Evolutionary conservation across 92 coral and sea anemone genomes (phyloP), one percentile per base, ranked within the genome.

Genomic region (Parazoanthus swiftii): DNA sequence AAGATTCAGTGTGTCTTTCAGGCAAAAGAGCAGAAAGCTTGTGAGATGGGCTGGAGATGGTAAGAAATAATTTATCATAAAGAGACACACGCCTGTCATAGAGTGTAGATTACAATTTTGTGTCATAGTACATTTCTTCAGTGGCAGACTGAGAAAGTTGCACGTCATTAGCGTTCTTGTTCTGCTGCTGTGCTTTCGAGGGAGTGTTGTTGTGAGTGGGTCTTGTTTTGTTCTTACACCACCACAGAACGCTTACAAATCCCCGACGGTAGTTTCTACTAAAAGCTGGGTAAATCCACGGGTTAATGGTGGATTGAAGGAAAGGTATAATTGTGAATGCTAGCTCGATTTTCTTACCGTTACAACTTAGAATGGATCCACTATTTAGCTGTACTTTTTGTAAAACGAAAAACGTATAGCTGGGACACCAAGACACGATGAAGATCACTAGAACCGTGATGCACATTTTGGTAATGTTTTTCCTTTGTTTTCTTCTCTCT

Each of bases 221-320:
- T 1, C 2, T 38, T 20, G 9, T 15, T 74, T 74, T 74, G 26
- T 18, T 74, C n/a, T 37, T 36, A 36, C 79, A 74, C 26, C 79
- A 37, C 44, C 44, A 16, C 2, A 37, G 79, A 37, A 74, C 38
- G 9, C 25, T 36, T 21, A 1, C 8, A 21, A 74, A 74, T 74
- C 79, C 79, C 21, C 21, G 79, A 25, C 50, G 79, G 13, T 35
- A 74, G 42, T 16, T 74, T 38, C 16, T 25, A 37, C 79, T 74
- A 74, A 74, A 74, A 3, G n/a, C n/a, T n/a, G 79, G 79, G 26
- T 74, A 74, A 74, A 74, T 74, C 79, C 79, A 74, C 50, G 79
- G 79, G 8, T 74, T 74, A 8, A 74, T 42, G 46, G 79, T 20
- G 9, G 50, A 18, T 33, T 37, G 50, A 2, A 36, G 2, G 48